Percentiles rank a stretch among this genome's conserved stretches.
Conservation (phyloP, 2,888 invertebrate species). For the Papilio protenor region DNA sequence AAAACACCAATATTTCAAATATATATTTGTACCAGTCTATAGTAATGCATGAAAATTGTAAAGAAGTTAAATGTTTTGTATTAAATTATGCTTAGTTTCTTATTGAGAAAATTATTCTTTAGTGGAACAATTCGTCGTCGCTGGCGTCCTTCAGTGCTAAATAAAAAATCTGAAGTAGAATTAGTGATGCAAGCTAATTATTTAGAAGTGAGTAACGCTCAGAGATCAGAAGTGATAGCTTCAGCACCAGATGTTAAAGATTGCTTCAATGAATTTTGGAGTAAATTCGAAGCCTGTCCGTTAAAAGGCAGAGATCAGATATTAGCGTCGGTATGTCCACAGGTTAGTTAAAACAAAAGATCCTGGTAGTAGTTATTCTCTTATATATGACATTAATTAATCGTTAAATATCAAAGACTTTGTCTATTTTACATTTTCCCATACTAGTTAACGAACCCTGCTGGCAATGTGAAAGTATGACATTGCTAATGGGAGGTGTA, state of each 20-base stretch:
- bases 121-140: slow-evolving; percentile 91
- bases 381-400: no score
- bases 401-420: no score
- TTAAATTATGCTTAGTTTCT: not conserved
- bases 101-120: slow-evolving; percentile 38
- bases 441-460: no score
- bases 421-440: no score
- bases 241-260: slow-evolving; percentile 86
- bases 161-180: slow-evolving; percentile 88
- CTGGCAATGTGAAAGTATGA: no score
- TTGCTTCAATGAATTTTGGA: slow-evolving; percentile 90
- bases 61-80: no score
- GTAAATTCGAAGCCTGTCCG: slow-evolving; percentile 84
- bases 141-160: slow-evolving; percentile 86
- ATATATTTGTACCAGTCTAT: no score
- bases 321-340: slow-evolving; percentile 92
- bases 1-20: no score
- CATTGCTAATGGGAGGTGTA: no score
- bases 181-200: slow-evolving; percentile 89
- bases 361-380: no score
- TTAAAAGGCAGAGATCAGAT: slow-evolving; percentile 91
- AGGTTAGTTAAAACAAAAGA: slow-evolving; percentile 76
- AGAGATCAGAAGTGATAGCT: slow-evolving; percentile 74
- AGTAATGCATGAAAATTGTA: no score
- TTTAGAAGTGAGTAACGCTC: slow-evolving; percentile 86